These are phyloP conservation scores for Pseudomugil tenellus DNA, from an alignment of 2,797 vertebrate genomes.

Conservation along the genomic window DNA sequence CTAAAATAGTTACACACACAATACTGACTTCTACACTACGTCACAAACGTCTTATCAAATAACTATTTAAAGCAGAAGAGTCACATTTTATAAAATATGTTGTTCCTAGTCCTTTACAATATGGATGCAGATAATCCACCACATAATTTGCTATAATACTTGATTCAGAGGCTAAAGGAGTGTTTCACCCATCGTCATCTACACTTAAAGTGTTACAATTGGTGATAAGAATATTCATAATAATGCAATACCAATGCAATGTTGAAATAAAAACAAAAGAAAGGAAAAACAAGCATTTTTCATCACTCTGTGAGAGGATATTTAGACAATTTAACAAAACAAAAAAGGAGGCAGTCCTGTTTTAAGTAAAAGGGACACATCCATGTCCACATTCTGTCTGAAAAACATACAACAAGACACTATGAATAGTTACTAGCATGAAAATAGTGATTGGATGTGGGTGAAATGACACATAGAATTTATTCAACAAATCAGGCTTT, in stretches of 20 bases:
- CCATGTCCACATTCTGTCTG: neutral
- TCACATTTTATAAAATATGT: no score
- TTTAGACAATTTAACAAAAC: neutral
- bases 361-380: neutral
- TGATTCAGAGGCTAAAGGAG: no score
- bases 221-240: no score
- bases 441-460: neutral
- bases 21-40: neutral
- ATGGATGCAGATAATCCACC: no score
- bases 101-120: no score
- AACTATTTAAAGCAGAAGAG: no score
- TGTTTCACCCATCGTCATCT: no score
- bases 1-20: neutral
- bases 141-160: neutral
- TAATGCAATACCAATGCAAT: no score
- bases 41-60: no score
- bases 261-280: neutral
- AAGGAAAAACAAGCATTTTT: neutral
- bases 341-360: neutral
- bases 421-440: neutral
- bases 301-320: neutral
- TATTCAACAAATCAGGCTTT: neutral
- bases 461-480: neutral
- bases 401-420: neutral
- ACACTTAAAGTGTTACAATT: no score